Conservation (phyloP, 2,888 invertebrate genomes). For the Perithous albicinctus region DNA sequence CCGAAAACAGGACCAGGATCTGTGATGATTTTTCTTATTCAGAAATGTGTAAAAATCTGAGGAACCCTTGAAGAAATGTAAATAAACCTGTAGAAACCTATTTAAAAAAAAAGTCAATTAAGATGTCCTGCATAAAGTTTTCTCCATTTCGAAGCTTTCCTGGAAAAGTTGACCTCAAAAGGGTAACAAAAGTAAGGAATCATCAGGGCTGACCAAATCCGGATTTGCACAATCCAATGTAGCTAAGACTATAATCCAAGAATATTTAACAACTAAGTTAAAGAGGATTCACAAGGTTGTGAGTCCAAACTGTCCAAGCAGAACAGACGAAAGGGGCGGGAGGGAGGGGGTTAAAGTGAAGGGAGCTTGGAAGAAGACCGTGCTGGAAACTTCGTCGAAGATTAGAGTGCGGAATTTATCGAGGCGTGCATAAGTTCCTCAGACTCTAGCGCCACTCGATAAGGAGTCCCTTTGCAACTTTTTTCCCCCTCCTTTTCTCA, state of each 20-base stretch:
- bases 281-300: constrained; percentile 8
- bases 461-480: constrained; percentile 69
- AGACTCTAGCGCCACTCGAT: constrained; percentile 64
- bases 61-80: too few relatives aligned
- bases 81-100: too few relatives aligned
- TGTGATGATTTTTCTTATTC: too few relatives aligned
- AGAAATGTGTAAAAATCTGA: too few relatives aligned
- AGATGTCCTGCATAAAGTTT: too few relatives aligned
- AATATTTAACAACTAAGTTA: constrained; percentile 35
- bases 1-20: too few relatives aligned
- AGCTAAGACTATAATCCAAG: constrained; percentile 8
- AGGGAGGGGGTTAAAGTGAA: constrained; percentile 16
- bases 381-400: constrained; percentile 64
- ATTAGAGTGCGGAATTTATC: constrained; percentile 75
- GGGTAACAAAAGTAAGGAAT: neutral
- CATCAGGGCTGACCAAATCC: neutral
- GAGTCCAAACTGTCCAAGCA: constrained; percentile 45
- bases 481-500: constrained; percentile 2
- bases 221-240: neutral
- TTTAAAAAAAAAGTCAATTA: too few relatives aligned
- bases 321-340: constrained; percentile 5
- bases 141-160: too few relatives aligned
- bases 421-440: constrained; percentile 73
- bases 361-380: constrained; percentile 15
- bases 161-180: too few relatives aligned